These are phyloP conservation scores for Parus major DNA, from an alignment of 2,113 vertebrate species.

Conservation along the genomic window DNA sequence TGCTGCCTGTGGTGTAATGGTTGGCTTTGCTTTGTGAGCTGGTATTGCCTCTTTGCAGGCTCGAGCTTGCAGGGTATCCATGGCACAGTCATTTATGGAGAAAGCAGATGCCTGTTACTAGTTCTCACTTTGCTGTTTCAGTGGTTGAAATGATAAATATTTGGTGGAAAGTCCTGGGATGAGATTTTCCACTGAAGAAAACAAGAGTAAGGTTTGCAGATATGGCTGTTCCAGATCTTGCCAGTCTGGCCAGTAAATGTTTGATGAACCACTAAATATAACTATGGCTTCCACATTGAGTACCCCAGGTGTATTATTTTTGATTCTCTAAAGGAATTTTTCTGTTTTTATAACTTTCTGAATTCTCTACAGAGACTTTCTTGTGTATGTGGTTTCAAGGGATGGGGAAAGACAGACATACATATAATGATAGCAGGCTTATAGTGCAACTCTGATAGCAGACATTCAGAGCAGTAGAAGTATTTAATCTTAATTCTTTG, in stretches of 20 bases:
- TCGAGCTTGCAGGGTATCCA: background rate
- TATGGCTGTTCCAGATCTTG: background rate
- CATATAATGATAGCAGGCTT: background rate
- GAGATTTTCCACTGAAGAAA: background rate
- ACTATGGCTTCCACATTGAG: background rate
- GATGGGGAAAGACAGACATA: background rate
- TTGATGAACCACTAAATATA: background rate
- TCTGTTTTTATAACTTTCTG: background rate
- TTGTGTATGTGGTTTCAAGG: background rate
- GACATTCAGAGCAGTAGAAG: background rate
- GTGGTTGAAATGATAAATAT: background rate
- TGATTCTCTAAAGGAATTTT: background rate
- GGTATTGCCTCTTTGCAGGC: background rate
- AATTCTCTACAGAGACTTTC: background rate
- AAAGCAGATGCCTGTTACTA: background rate
- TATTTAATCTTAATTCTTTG: background rate
- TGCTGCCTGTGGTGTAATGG: background rate
- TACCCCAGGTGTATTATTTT: background rate
- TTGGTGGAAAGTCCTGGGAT: background rate
- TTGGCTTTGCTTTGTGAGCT: background rate
- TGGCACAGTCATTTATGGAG: background rate
- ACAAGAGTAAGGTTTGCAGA: background rate
- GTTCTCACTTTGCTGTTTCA: background rate
- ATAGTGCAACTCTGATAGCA: background rate
- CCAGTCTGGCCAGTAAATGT: background rate